phyloP scores from a whole-genome alignment of 1,140 invertebrate genomes.

The Hylaeus anthracinus region DNA sequence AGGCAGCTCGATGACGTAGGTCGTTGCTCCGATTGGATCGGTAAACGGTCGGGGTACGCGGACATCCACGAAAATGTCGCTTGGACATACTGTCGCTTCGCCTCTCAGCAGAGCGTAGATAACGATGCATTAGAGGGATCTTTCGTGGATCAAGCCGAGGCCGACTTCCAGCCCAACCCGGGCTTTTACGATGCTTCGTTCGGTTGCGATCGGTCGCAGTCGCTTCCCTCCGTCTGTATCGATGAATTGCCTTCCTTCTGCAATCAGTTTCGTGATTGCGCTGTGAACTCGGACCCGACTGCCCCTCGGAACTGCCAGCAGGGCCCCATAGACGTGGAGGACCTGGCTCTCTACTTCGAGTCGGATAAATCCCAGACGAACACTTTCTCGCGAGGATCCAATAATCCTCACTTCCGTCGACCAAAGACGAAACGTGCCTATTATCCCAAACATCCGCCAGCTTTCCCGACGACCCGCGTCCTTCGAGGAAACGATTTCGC shows the following conservation, averaged over 20 bases:
- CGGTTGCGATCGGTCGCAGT: neutral
- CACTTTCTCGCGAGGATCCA: neutral
- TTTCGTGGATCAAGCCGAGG: neutral
- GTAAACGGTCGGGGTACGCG: slow-evolving; percentile 2
- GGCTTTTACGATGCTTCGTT: neutral
- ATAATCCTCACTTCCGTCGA: neutral
- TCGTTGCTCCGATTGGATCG: slow-evolving; percentile 49
- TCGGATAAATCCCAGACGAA: neutral
- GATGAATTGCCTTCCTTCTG: neutral
- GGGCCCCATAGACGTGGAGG: slow-evolving; percentile 72
- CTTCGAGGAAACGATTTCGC: no score
- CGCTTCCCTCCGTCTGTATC: no score
- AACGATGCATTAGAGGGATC: neutral
- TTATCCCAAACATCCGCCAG: neutral
- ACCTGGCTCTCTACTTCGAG: slow-evolving; percentile 59
- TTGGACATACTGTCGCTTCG: slow-evolving; percentile 9
- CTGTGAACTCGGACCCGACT: neutral
- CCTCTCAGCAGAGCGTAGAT: neutral
- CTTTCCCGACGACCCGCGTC: neutral
- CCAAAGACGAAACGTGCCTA: neutral
- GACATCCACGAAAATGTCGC: neutral
- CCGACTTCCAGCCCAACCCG: no score
- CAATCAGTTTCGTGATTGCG: neutral
- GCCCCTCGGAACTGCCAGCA: slow-evolving; percentile 33
- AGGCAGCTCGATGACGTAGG: slow-evolving; percentile 11